These are phyloP conservation scores for Psammodynastes pulverulentus DNA, from an alignment of 2,113 vertebrate genomes.

Conservation along the genomic window DNA sequence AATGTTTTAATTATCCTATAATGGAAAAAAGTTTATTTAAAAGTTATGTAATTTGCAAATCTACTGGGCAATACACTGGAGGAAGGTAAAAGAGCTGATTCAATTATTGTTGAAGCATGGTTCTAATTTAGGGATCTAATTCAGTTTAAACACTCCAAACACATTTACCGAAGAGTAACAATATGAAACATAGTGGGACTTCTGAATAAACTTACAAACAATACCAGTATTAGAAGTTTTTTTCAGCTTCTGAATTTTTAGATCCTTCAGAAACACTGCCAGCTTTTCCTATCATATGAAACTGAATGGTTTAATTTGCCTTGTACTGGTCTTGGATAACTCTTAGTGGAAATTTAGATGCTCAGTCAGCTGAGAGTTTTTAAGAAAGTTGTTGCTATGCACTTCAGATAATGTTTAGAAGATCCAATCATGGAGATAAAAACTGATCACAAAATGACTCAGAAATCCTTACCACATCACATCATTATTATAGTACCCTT, in stretches of 20 bases:
- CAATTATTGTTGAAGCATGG: background rate
- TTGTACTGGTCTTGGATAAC: background rate
- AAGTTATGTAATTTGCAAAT: constrained; percentile 16
- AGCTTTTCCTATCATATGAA: background rate
- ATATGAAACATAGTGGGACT: background rate
- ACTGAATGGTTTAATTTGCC: background rate
- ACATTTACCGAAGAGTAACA: background rate
- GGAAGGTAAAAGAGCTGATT: background rate
- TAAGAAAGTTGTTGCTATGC: background rate
- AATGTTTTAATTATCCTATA: constrained; percentile 41
- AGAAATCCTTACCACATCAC: background rate
- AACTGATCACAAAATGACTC: background rate
- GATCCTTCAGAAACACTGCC: background rate
- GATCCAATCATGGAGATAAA: background rate
- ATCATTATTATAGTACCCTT: background rate
- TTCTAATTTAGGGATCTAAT: background rate
- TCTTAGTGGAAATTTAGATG: background rate
- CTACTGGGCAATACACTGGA: constrained; percentile 17
- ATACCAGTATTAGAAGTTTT: background rate
- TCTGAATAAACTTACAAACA: background rate
- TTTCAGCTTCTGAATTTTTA: background rate
- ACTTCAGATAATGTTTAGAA: background rate
- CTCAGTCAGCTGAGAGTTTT: background rate
- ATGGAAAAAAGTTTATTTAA: constrained; percentile 26
- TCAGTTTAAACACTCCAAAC: background rate